Percentiles rank a stretch among this genome's conserved stretches.
phyloP scores from a whole-genome alignment of 2,113 vertebrate species.

The Podarcis raffonei region DNA sequence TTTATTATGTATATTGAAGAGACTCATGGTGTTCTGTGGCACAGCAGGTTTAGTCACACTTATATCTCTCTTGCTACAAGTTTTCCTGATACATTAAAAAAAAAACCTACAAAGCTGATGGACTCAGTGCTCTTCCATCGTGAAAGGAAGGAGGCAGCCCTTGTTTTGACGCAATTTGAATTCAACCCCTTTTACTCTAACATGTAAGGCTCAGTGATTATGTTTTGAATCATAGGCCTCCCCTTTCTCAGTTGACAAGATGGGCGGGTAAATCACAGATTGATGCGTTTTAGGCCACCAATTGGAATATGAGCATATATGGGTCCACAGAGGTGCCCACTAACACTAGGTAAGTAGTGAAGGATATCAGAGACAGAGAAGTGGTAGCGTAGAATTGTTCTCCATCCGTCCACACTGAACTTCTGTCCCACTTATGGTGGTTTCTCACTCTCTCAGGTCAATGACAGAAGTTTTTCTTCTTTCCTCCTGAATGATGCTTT shows the following conservation, averaged over 20 bases:
- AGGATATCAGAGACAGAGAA: not conserved
- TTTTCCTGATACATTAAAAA: not conserved
- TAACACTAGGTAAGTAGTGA: not conserved
- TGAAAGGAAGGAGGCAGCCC: not conserved
- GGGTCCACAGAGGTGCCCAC: not conserved
- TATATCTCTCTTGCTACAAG: not conserved
- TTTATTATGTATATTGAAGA: not conserved
- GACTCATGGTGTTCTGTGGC: not conserved
- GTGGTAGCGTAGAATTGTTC: not conserved
- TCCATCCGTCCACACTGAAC: not conserved
- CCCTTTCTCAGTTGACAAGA: not conserved
- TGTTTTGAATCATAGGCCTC: not conserved
- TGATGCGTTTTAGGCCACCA: not conserved
- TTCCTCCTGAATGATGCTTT: not conserved
- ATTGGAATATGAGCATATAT: not conserved
- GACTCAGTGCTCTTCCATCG: not conserved
- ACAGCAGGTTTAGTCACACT: not conserved
- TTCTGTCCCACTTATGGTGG: not conserved
- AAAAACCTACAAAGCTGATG: not conserved
- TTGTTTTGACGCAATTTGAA: not conserved
- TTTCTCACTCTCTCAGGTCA: not conserved
- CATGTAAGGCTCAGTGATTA: not conserved
- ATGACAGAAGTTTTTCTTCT: not conserved
- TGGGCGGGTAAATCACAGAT: not conserved
- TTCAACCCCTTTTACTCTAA: not conserved